Evolutionary conservation across 2,797 vertebrate species (phyloP).

Genomic region (Enteromius anoplus): DNA sequence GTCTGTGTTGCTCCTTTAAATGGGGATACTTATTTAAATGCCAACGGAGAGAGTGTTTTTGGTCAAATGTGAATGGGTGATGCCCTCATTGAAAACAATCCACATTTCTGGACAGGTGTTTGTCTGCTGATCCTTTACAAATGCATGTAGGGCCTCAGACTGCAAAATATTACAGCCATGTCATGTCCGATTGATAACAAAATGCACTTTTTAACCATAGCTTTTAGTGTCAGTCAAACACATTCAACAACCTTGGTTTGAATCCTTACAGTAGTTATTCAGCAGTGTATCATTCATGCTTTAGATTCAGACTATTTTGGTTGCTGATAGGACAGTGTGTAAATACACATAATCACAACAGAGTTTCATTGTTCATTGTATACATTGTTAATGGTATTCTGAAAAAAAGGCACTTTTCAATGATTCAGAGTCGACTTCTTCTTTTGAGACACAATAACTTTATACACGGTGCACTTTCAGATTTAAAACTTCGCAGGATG

Average conservation of each 20-base stretch:
- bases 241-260: not conserved
- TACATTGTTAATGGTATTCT: not conserved
- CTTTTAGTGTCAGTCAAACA: not conserved
- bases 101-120: not conserved
- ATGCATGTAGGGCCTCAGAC: not conserved
- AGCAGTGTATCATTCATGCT: not conserved
- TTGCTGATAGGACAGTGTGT: not conserved
- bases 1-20: slow-evolving; percentile 49
- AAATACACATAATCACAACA: not conserved
- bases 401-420: too few species aligned
- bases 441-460: too few species aligned
- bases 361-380: not conserved
- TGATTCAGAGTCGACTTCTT: too few species aligned
- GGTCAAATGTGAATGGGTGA: not conserved
- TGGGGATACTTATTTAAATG: slow-evolving; percentile 52
- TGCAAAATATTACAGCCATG: not conserved
- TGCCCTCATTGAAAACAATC: not conserved
- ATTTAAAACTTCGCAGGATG: too few species aligned
- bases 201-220: not conserved
- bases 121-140: not conserved
- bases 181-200: not conserved
- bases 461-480: too few species aligned
- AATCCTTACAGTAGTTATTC: not conserved
- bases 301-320: not conserved
- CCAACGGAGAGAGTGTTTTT: slow-evolving; percentile 23